phyloP scores from a whole-genome alignment of 2,888 invertebrate species.

The Drosophila niveifrons region DNA sequence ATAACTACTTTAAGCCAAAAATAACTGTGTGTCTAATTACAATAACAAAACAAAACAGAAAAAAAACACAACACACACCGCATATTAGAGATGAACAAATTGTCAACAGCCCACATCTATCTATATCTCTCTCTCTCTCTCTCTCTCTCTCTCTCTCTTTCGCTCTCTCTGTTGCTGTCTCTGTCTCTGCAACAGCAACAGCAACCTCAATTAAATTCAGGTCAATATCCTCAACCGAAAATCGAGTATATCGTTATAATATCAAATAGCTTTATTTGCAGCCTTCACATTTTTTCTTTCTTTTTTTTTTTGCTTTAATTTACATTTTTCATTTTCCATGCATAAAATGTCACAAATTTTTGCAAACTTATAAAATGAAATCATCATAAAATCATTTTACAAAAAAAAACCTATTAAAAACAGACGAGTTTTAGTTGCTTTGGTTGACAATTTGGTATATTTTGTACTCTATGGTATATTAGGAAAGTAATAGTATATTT shows the following conservation, averaged over 20 bases:
- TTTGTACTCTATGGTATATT: too few species aligned
- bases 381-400: too few species aligned
- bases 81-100: constrained; percentile 7
- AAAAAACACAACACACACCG: constrained; percentile 5
- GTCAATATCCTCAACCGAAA: constrained; percentile 8
- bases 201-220: constrained; percentile 14
- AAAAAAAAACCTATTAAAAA: too few species aligned
- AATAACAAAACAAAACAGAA: constrained; percentile 39
- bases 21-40: constrained; percentile 54
- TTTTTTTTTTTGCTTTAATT: background rate
- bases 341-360: too few species aligned
- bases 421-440: too few species aligned
- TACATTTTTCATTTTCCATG: too few species aligned
- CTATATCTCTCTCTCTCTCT: background rate
- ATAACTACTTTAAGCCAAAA: constrained; percentile 47
- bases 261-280: background rate
- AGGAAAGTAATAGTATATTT: too few species aligned
- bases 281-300: background rate
- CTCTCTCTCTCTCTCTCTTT: background rate
- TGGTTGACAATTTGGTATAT: too few species aligned
- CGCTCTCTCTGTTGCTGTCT: too few species aligned
- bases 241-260: background rate
- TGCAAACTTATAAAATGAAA: too few species aligned
- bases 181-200: background rate
- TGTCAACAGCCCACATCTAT: constrained; percentile 5